phyloP scores from a whole-genome alignment of 2,797 vertebrate species.

The Botia kubotai region DNA sequence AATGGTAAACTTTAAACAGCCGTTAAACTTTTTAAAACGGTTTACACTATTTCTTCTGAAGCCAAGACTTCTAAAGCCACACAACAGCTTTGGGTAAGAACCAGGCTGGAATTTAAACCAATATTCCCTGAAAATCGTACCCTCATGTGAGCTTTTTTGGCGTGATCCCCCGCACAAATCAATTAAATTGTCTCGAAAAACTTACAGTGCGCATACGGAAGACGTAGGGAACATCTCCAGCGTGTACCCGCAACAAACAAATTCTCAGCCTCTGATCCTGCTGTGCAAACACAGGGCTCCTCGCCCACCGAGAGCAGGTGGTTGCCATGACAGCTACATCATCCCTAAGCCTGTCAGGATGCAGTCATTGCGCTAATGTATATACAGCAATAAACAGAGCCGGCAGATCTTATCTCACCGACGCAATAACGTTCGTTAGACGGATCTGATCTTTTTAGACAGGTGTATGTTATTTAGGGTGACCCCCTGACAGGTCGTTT shows the following conservation, averaged over 20 bases:
- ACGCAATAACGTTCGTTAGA: constrained; percentile 31
- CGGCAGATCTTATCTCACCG: constrained; percentile 7
- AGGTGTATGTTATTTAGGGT: constrained; percentile 16
- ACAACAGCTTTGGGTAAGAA: background rate
- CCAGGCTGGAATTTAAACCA: background rate
- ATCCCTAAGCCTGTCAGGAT: constrained; percentile 30
- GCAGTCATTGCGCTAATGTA: constrained; percentile 28
- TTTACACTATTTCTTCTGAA: no score
- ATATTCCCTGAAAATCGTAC: background rate
- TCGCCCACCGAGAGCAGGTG: constrained; percentile 44
- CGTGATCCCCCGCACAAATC: background rate
- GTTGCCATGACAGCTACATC: constrained; percentile 53
- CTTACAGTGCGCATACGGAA: constrained; percentile 1
- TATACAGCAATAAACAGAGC: constrained; percentile 30
- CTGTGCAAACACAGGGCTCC: constrained; percentile 36
- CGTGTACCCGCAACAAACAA: constrained; percentile 38
- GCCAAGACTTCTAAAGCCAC: background rate
- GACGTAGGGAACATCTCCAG: constrained; percentile 12
- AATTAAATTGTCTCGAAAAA: background rate
- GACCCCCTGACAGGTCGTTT: constrained; percentile 13
- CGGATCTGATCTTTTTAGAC: constrained; percentile 26
- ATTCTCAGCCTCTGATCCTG: constrained; percentile 41
- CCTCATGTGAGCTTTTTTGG: background rate
- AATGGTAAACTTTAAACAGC: no score
- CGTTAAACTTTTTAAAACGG: no score